Evolutionary conservation across 2,113 vertebrate genomes (phyloP).

Genomic region (Phocoena sinus): DNA sequence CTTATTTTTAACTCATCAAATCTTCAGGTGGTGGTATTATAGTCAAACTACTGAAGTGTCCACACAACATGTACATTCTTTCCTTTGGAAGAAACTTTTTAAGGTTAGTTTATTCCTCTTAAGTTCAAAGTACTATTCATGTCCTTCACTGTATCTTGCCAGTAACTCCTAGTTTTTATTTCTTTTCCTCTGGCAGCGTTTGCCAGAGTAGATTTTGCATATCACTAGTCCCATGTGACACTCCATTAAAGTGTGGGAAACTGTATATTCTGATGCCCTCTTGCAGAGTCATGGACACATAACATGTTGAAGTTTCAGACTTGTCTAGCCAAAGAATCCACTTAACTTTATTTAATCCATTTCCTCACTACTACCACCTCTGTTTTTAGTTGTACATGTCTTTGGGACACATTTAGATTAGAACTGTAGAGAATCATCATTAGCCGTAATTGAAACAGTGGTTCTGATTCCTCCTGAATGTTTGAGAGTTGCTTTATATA

Average conservation of each 20-base stretch:
- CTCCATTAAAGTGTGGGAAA: background rate
- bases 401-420: background rate
- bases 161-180: background rate
- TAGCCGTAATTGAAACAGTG: background rate
- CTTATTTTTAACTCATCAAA: background rate
- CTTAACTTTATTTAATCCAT: background rate
- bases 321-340: background rate
- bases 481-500: background rate
- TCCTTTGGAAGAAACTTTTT: background rate
- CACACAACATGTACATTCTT: background rate
- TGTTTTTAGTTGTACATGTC: background rate
- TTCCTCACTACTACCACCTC: background rate
- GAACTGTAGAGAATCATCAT: background rate
- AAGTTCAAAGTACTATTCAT: background rate
- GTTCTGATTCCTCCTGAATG: background rate
- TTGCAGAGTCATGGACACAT: background rate
- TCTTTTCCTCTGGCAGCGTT: background rate
- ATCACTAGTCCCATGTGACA: background rate
- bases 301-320: background rate
- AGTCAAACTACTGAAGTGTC: background rate
- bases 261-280: background rate
- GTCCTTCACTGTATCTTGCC: background rate
- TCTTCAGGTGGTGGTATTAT: background rate
- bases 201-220: background rate
- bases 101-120: slow-evolving; percentile 5